phyloP scores from a whole-genome alignment of 2,797 vertebrate genomes.

The Poeciliopsis paucimaculata region DNA sequence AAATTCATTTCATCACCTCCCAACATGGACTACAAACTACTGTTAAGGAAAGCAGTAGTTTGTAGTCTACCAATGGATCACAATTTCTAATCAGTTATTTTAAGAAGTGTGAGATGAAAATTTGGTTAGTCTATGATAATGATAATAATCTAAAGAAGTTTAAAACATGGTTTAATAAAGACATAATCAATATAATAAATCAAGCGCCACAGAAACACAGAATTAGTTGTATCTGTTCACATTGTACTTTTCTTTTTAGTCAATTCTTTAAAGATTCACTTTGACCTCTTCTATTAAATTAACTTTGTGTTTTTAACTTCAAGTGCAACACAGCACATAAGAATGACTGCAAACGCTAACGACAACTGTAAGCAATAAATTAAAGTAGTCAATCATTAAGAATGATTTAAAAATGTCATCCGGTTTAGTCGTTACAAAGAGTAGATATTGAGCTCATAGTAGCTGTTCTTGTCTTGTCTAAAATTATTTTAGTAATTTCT shows the following conservation, averaged over 20 bases:
- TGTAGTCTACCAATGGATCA: background rate
- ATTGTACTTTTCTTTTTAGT: background rate
- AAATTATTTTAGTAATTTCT: background rate
- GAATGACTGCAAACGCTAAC: background rate
- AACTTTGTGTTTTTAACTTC: background rate
- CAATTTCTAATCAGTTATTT: slow-evolving; percentile 1
- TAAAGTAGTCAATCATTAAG: background rate
- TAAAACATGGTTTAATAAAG: background rate
- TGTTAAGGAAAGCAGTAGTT: slow-evolving; percentile 14
- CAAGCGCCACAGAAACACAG: background rate
- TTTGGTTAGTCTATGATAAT: background rate
- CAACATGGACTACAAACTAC: slow-evolving; percentile 4
- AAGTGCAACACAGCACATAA: background rate
- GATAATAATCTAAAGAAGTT: background rate
- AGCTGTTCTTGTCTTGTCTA: background rate
- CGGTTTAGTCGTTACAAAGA: background rate
- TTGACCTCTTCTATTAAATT: background rate
- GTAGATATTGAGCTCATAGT: background rate
- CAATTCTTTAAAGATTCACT: background rate
- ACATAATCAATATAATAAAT: background rate
- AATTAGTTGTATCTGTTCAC: background rate
- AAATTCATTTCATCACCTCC: slow-evolving; percentile 25
- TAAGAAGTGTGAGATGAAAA: background rate
- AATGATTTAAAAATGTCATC: background rate
- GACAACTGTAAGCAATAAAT: background rate